Conservation (phyloP, 1,140 invertebrate species). For the Calephelis nemesis region DNA sequence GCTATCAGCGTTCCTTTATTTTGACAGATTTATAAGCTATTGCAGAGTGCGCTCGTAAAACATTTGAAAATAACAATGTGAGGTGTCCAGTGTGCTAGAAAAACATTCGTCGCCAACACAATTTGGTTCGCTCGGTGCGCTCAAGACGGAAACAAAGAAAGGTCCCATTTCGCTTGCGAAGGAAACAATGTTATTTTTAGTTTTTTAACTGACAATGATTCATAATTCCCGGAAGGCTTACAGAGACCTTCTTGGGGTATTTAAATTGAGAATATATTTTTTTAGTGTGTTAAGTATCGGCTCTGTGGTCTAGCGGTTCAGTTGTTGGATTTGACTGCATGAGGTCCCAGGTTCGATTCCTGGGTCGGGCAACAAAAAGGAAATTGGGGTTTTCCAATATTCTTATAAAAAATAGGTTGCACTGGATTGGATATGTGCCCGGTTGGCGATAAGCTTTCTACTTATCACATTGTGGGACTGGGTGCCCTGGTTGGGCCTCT, state of each 20-base stretch:
- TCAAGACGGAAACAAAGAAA: constrained; percentile 56
- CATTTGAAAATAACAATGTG: constrained; percentile 40
- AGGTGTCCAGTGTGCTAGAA: constrained; percentile 41
- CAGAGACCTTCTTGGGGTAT: constrained; percentile 26
- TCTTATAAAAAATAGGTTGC: no score
- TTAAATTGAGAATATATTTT: background rate
- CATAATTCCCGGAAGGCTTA: constrained; percentile 66
- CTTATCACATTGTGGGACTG: no score
- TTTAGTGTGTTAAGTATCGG: no score
- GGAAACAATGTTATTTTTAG: constrained; percentile 61
- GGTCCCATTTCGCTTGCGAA: constrained; percentile 36
- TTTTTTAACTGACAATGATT: constrained; percentile 45
- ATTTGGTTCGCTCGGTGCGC: constrained; percentile 51
- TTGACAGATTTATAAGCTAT: constrained; percentile 18
- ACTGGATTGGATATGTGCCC: no score
- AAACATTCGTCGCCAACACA: constrained; percentile 52
- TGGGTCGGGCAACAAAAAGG: no score
- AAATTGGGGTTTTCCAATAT: no score
- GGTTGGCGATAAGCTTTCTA: no score
- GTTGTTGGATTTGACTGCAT: no score
- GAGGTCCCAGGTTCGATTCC: no score
- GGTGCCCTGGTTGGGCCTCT: no score
- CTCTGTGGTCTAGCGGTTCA: no score
- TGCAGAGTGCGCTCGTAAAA: constrained; percentile 15
- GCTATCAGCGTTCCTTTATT: background rate